A percentile compares a stretch with the other conserved stretches of the same genome.
phyloP scores from a whole-genome alignment of 2,888 invertebrate genomes.

The Agelastica alni region DNA sequence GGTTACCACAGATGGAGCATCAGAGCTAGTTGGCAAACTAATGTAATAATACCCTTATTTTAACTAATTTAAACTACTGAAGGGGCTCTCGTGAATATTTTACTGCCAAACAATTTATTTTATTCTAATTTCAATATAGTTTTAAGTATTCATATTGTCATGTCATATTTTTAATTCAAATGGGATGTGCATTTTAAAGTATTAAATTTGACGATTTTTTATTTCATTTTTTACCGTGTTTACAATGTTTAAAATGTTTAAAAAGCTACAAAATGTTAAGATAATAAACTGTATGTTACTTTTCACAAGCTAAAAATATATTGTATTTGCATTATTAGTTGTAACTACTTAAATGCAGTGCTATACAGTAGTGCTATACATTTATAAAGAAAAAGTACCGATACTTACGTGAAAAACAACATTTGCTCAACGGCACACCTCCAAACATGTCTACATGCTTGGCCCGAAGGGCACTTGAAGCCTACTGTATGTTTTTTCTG shows the following conservation, averaged over 20 bases:
- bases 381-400: background rate
- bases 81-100: conserved; percentile 24
- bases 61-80: conserved; percentile 27
- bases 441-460: conserved; percentile 95
- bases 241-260: too few relatives aligned
- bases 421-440: conserved; percentile 97
- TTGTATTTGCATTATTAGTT: too few relatives aligned
- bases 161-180: too few relatives aligned
- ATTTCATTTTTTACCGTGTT: too few relatives aligned
- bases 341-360: conserved; percentile 8
- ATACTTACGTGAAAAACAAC: conserved; percentile 93
- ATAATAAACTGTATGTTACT: too few relatives aligned
- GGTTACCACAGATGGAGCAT: conserved; percentile 80
- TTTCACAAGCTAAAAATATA: too few relatives aligned
- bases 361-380: background rate
- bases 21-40: conserved; percentile 84
- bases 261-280: too few relatives aligned
- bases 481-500: conserved; percentile 94
- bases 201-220: too few relatives aligned
- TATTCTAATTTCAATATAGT: background rate
- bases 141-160: too few relatives aligned
- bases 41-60: conserved; percentile 30
- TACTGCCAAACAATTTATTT: conserved; percentile 21
- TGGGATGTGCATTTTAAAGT: too few relatives aligned
- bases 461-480: conserved; percentile 91